Evolutionary conservation across 2,113 vertebrate species (phyloP), one percentile per base, ranked within the genome.

Genomic region (Paradisaea rubra): DNA sequence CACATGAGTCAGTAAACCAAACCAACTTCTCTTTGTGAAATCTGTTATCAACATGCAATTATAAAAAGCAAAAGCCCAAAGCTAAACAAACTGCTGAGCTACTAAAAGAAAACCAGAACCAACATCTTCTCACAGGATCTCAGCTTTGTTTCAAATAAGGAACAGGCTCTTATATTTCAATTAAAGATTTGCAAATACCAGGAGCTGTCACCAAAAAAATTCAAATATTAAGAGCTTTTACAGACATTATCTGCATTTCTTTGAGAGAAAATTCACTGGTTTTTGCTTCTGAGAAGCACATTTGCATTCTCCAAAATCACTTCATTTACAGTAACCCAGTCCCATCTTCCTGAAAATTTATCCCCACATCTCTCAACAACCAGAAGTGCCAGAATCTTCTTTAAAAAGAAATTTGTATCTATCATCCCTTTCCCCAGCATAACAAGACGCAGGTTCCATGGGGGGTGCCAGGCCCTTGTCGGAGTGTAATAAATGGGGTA

Each of bases 261-360:
- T 95, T 91, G 90, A 69, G 95, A 91, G 76, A 93, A 97, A 96
- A 37, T 71, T 76, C 28, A 64, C 57, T 78, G 39, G 50, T 44
- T 97, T 97, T 97, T 88, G 60, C 69, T 95, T 96, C 87, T 66
- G 65, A 87, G 71, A 78, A 94, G 84, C 8, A 70, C 42, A 93
- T 91, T 81, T 96, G 47, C 82, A 83, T 95, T 96, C 76, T 83
- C 73, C 71, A 95, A 63, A 91, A 95, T 70, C 63, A 95, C 19
- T 85, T 93, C 47, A 69, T 95, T 79, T 88, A 93, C 96, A 73
- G 64, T 59, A 93, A 92, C n/a, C 15, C 68, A 87, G 63, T 82
- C 61, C 16, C 64, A 42, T 81, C 37, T 35, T 52, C 39, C 59
- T 45, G 50, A 83, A 64, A 70, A 92, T 33, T 65, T 18, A 93